These are phyloP conservation scores for Chunga burmeisteri DNA, from an alignment of 2,113 vertebrate genomes.

Conservation along the genomic window DNA sequence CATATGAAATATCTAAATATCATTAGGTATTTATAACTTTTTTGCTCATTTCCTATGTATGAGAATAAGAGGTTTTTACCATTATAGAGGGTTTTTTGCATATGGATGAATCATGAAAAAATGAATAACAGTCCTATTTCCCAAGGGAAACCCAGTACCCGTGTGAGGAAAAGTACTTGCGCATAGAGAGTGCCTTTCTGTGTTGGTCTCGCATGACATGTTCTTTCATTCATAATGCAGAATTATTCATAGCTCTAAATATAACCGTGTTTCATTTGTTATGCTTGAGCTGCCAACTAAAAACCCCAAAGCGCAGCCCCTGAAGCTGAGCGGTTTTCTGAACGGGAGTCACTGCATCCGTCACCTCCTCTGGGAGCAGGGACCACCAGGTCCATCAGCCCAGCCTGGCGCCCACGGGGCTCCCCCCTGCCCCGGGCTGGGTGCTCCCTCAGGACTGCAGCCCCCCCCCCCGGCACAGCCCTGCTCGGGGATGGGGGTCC, in stretches of 20 bases:
- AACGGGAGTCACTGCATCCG: fast-evolving
- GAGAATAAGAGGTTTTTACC: neutral
- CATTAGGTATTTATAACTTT: neutral
- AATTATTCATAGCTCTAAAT: conserved; percentile 27
- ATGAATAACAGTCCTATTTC: neutral
- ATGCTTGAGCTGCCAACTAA: neutral
- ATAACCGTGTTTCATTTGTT: neutral
- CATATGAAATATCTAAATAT: neutral
- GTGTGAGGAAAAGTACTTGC: neutral
- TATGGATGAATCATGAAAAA: neutral
- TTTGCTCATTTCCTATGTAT: neutral
- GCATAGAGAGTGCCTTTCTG: neutral
- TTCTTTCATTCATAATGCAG: neutral
- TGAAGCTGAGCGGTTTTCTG: neutral
- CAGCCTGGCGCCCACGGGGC: neutral
- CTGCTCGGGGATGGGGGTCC: neutral
- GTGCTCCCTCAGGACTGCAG: neutral
- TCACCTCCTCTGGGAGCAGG: neutral
- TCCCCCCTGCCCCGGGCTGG: neutral
- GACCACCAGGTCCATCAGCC: neutral
- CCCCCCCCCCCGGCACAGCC: too few species aligned
- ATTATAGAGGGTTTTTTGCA: neutral
- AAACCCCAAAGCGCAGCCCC: neutral
- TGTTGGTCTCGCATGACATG: neutral
- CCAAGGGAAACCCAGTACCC: neutral